phyloP scores from a whole-genome alignment of 2,888 invertebrate species.

The Mantis religiosa region DNA sequence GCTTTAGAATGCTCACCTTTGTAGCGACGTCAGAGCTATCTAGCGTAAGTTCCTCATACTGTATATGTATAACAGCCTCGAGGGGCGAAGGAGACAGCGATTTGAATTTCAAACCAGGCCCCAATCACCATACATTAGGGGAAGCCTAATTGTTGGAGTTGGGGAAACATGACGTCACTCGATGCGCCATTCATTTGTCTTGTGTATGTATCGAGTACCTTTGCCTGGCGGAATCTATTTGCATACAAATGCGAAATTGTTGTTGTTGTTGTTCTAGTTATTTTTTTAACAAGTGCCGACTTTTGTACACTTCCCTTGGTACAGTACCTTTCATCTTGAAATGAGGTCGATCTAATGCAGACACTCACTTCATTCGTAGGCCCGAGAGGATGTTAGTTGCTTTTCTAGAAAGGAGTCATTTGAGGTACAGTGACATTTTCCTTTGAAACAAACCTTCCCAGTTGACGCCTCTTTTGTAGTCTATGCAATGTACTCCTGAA shows the following conservation, averaged over 20 bases:
- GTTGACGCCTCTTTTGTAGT: no score
- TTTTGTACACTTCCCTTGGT: no score
- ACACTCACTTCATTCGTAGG: no score
- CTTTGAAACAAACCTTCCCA: no score
- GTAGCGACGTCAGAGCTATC: neutral
- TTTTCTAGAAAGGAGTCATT: no score
- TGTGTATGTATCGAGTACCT: neutral
- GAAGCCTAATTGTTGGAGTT: neutral
- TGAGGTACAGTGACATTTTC: no score
- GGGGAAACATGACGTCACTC: neutral
- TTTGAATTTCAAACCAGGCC: neutral
- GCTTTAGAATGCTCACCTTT: neutral
- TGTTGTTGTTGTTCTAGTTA: no score
- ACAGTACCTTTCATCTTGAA: no score
- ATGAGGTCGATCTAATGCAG: no score
- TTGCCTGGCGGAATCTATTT: neutral
- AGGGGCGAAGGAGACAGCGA: neutral
- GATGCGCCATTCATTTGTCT: neutral
- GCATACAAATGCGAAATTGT: neutral
- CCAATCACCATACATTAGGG: neutral
- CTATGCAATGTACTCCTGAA: no score
- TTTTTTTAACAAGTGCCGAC: no score
- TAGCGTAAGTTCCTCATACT: neutral
- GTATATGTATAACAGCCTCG: neutral
- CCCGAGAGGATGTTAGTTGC: no score